A percentile compares a stretch with the other conserved stretches of the same genome.
These are phyloP conservation scores for Gracilinanus agilis DNA, from an alignment of 2,113 vertebrate species.

Conservation along the genomic window DNA sequence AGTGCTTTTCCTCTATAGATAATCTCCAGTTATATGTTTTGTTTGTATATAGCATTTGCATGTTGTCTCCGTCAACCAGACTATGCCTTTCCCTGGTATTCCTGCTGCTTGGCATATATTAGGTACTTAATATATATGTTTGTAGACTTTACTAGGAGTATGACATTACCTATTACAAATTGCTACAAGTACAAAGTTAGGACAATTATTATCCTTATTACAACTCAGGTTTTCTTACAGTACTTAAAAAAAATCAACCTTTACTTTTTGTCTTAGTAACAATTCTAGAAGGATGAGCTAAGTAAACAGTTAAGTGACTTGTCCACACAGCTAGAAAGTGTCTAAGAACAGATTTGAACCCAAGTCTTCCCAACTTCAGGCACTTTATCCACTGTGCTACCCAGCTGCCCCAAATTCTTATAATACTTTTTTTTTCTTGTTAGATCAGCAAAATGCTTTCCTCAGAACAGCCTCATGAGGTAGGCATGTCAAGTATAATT, in stretches of 20 bases:
- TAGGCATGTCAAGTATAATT: neutral
- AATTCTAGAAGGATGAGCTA: no score
- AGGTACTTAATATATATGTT: neutral
- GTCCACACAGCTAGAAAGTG: no score
- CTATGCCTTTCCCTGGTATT: neutral
- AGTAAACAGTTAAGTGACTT: no score
- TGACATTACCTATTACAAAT: neutral
- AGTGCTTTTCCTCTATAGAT: neutral
- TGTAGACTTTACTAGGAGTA: neutral
- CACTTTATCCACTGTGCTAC: no score
- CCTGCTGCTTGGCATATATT: neutral
- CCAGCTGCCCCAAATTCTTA: neutral
- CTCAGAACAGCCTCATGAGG: neutral
- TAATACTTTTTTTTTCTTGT: neutral
- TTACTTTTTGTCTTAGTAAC: no score
- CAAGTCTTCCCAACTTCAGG: no score
- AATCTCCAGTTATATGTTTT: neutral
- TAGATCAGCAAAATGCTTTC: neutral
- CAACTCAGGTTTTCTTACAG: neutral
- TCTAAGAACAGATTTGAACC: no score
- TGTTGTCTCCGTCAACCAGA: neutral
- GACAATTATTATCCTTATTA: neutral
- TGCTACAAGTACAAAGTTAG: neutral
- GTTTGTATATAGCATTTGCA: neutral
- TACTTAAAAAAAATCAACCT: neutral